These are phyloP conservation scores for Panthera uncia DNA, from an alignment of 2,113 vertebrate species.

Conservation along the genomic window DNA sequence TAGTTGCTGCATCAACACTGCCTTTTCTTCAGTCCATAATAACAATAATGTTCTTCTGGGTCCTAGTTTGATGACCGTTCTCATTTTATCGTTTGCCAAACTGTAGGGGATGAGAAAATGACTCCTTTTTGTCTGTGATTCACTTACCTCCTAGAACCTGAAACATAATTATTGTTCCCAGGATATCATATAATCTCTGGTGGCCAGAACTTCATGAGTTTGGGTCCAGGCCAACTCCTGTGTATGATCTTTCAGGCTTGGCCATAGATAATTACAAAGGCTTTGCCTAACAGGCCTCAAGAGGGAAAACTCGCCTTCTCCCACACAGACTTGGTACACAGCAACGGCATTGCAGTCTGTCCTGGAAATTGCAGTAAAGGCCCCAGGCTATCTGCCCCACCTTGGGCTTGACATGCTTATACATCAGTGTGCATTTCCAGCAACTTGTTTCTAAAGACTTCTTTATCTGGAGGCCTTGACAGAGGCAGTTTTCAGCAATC, in stretches of 20 bases:
- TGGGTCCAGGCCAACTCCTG: neutral
- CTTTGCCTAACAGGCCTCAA: neutral
- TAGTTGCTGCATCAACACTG: neutral
- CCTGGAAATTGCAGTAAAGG: neutral
- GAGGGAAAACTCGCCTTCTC: neutral
- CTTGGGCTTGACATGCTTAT: neutral
- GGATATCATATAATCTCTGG: neutral
- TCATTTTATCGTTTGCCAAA: slow-evolving; percentile 1
- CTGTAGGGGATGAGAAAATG: neutral
- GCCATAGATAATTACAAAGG: neutral
- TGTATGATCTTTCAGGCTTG: neutral
- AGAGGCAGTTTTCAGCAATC: neutral
- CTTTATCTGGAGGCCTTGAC: neutral
- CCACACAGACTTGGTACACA: fast-evolving
- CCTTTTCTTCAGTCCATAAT: neutral
- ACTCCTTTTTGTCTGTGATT: neutral
- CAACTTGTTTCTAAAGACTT: neutral
- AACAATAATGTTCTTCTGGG: neutral
- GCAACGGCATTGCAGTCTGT: neutral
- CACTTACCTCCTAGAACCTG: neutral
- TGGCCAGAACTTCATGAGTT: neutral
- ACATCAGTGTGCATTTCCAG: neutral
- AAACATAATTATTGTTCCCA: neutral
- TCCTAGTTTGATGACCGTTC: neutral
- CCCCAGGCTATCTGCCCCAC: too few species aligned